These are phyloP conservation scores for Aspiorhynchus laticeps DNA, from an alignment of 2,113 vertebrate genomes.

Conservation along the genomic window DNA sequence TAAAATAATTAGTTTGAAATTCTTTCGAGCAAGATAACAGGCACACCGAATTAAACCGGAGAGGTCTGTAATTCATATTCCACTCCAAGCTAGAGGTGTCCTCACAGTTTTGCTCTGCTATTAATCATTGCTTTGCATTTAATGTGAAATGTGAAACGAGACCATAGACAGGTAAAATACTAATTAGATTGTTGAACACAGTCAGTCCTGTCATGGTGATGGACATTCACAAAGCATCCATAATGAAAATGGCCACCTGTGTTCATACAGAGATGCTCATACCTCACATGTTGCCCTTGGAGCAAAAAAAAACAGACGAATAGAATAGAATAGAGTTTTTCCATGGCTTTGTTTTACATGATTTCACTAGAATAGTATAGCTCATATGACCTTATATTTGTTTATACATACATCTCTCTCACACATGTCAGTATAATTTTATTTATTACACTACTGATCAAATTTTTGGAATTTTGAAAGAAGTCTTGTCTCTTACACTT, in stretches of 20 bases:
- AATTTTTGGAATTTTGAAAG: no score
- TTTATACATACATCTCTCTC: not conserved
- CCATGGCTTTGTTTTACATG: not conserved
- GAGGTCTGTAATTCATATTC: constrained; percentile 38
- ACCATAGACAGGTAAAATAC: constrained; percentile 47
- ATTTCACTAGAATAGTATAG: not conserved
- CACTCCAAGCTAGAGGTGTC: constrained; percentile 15
- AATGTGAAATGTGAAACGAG: constrained; percentile 35
- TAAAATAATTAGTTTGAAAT: constrained; percentile 12
- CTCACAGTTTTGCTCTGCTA: constrained; percentile 22
- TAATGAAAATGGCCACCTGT: constrained; percentile 34
- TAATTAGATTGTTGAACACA: constrained; percentile 48
- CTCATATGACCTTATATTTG: not conserved
- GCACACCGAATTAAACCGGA: constrained; percentile 19
- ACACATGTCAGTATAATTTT: no score
- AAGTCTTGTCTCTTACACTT: no score
- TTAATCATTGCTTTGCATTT: constrained; percentile 49
- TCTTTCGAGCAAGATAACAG: constrained; percentile 34
- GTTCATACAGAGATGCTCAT: not conserved
- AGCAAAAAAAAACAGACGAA: not conserved
- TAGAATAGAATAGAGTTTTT: not conserved
- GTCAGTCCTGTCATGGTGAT: constrained; percentile 30
- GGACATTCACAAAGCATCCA: constrained; percentile 34
- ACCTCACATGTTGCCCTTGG: not conserved
- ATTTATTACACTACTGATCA: no score